A percentile compares a stretch with the other conserved stretches of the same genome.
phyloP scores from a whole-genome alignment of 1,140 invertebrate genomes.

The Trichonephila clavata region DNA sequence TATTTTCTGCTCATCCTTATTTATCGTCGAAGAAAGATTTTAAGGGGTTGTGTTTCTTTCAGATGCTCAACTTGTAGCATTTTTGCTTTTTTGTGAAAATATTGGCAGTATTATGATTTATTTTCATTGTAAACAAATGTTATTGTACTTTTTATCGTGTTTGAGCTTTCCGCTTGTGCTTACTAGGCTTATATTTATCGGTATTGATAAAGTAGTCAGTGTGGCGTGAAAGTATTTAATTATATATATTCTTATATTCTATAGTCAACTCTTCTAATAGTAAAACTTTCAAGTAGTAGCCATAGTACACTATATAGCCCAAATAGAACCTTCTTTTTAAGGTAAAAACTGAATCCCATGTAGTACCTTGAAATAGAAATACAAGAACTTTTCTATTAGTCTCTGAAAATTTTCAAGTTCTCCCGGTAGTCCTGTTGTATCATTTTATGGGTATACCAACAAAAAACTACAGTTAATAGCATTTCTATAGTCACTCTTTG shows the following conservation, averaged over 20 bases:
- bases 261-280: constrained; percentile 55
- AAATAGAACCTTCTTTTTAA: constrained; percentile 37
- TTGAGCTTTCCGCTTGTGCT: constrained; percentile 53
- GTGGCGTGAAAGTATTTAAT: neutral
- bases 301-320: constrained; percentile 45
- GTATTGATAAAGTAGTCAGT: constrained; percentile 47
- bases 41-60: constrained; percentile 37
- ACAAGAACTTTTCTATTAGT: constrained; percentile 1
- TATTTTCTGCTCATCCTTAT: neutral
- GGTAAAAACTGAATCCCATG: neutral
- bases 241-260: constrained; percentile 30
- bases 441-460: constrained; percentile 18
- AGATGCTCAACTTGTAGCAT: constrained; percentile 65
- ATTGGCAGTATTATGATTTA: neutral
- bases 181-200: constrained; percentile 41
- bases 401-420: neutral
- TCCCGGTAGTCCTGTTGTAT: constrained; percentile 42
- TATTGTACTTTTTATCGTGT: constrained; percentile 29
- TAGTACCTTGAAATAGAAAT: constrained; percentile 25
- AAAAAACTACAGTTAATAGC: neutral
- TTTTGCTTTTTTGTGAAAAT: neutral
- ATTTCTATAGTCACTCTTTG: constrained; percentile 33
- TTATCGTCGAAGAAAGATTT: neutral
- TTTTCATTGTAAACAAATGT: neutral
- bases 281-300: constrained; percentile 56